Evolutionary conservation across 2,888 invertebrate genomes (phyloP), one percentile per base, ranked within the genome.

Genomic region (Glaucopsyche alexis): DNA sequence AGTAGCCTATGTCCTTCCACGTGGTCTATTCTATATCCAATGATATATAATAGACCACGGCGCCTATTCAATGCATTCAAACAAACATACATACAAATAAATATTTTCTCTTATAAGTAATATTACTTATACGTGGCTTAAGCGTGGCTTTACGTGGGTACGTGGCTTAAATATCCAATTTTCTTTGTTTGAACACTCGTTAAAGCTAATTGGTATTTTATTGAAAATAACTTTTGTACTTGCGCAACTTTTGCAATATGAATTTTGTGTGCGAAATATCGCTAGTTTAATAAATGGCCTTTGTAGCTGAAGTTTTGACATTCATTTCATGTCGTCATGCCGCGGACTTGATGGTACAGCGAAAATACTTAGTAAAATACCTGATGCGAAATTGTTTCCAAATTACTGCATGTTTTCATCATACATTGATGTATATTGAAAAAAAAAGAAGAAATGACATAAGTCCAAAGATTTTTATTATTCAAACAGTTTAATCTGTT

Each of bases 301-400:
- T 42, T 66, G 66, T 66, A 66, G 66, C 66, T 42, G 42, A 66
- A 66, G 66, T 66, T 66, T 66, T 66, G 66, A 42, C 66, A n/a
- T 66, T 66, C 8, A 66, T 66, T 66, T 66, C 66, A 42, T 42
- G 42, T 65, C 42, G 42, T 66, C 66, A 66, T 42, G 11, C 29
- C 60, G 60, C 60, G 60, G 29, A 60, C 60, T 60, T 60, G 29
- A 38, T 38, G 38, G 13, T 60, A 60, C 60, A 60, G 14, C 29
- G 47, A 47, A 47, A 47, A 47, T 9, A 60, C 60, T 60, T 60
- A 60, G 29, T 60, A 29, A 60, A 60, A 60, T 60, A 60, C 60
- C 60, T 60, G 60, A 29, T 13, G 60, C 60, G 47, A 60, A 60
- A 60, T 60, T 60, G 38, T 60, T 38, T 38, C 38, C 5, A 60